A percentile compares a stretch with the other conserved stretches of the same genome.
These are phyloP conservation scores for Genyomyrus donnyi DNA, from an alignment of 2,113 vertebrate species.

Conservation along the genomic window DNA sequence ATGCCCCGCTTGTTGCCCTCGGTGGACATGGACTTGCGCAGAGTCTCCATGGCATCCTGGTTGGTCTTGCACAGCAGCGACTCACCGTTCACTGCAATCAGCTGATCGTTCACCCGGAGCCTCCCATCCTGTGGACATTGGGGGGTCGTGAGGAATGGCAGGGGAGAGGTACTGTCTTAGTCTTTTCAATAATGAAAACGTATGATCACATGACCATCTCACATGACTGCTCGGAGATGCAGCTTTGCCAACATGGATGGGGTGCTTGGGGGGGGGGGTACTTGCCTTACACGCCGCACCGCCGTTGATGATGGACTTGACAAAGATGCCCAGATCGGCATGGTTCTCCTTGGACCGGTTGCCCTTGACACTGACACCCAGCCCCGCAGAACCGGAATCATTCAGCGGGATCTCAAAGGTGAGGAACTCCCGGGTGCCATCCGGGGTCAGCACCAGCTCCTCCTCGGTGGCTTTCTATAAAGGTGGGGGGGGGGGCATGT, in stretches of 20 bases:
- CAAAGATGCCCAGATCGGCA: constrained; percentile 91
- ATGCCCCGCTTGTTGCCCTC: constrained; percentile 93
- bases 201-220: background rate
- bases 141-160: background rate
- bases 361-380: constrained; percentile 96
- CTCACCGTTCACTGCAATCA: constrained; percentile 92
- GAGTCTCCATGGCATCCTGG: constrained; percentile 95
- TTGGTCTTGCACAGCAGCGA: constrained; percentile 87
- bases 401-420: constrained; percentile 94
- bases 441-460: constrained; percentile 81
- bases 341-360: constrained; percentile 95
- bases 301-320: constrained; percentile 97
- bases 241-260: background rate
- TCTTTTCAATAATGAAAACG: background rate
- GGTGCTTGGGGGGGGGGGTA: background rate
- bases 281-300: constrained; percentile 93
- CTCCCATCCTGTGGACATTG: constrained; percentile 76
- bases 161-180: background rate
- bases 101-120: constrained; percentile 87
- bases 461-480: constrained; percentile 76
- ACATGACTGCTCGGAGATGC: background rate
- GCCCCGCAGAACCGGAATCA: constrained; percentile 91
- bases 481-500: background rate
- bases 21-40: constrained; percentile 89
- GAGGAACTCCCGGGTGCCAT: constrained; percentile 84